Evolutionary conservation across 2,797 vertebrate species (phyloP), one percentile per base, ranked within the genome.

Genomic region (Alcedo quadribrachys): DNA sequence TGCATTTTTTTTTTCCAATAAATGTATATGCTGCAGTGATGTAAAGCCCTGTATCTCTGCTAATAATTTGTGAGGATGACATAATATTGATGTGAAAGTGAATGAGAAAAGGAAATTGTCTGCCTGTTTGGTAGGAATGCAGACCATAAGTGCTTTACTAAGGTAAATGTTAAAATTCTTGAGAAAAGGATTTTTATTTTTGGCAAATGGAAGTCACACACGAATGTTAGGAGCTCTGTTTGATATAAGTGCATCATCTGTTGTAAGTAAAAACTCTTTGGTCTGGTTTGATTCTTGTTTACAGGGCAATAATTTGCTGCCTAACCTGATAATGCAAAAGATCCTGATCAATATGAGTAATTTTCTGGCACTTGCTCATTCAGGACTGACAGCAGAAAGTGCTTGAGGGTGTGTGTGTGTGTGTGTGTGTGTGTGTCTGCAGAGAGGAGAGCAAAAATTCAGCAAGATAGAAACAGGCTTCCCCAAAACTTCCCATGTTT

Each of bases 11-110:
- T 37, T 37, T 40, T 3, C 77, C 33, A 87, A 53, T 32, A 54
- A 18, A 48, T 25, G 30, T 9, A 35, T 43, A 18, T 80, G 43
- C 13, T 54, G 15, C 81, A 78, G 81, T 81, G 92, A 71, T 32
- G 53, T 81, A 74, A 25, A 69, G n/a, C 37, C 21, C 25, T 68
- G 5, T 37, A 33, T 85, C 80, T 48, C 79, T 78, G 66, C 40
- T 75, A 33, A 54, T 80, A 15, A 40, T 80, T 33, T 14, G 30
- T 89, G 79, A 87, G 87, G 85, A 65, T 94, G 85, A 57, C 42
- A 61, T 79, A 32, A 60, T 90, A 89, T 42, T 94, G 92, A 93
- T 95, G 92, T 95, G 67, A 80, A 95, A 93, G 77, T 37, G 57
- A 86, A 89, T 79, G 81, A 87, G 58, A 78, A 68, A 62, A 53